A percentile compares a stretch with the other conserved stretches of the same genome.
These are phyloP conservation scores for Lasioglossum albipes DNA, from an alignment of 1,140 invertebrate genomes.

Conservation along the genomic window DNA sequence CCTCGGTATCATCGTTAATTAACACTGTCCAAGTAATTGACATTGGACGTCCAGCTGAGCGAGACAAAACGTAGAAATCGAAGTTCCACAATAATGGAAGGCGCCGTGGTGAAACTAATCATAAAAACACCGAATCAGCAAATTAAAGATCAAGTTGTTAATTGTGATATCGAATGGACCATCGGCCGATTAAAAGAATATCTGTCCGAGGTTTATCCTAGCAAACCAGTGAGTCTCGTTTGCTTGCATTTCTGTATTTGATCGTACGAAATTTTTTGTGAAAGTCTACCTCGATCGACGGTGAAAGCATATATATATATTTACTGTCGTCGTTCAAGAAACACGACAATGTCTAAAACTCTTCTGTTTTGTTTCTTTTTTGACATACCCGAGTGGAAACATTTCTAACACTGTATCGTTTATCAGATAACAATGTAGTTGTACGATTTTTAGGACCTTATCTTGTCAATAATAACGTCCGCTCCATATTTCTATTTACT, in stretches of 20 bases:
- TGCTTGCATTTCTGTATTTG: constrained; percentile 39
- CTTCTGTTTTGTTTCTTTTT: neutral
- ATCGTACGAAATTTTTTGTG: constrained; percentile 79
- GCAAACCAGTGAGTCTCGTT: constrained; percentile 89
- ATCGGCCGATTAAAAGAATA: constrained; percentile 91
- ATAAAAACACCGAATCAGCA: constrained; percentile 94
- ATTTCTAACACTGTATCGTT: neutral
- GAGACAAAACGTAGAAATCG: neutral
- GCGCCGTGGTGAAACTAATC: constrained; percentile 85
- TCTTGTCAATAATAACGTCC: neutral
- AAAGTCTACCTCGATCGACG: constrained; percentile 73
- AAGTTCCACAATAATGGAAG: constrained; percentile 70
- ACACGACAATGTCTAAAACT: neutral
- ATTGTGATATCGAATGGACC: constrained; percentile 92
- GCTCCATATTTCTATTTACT: neutral
- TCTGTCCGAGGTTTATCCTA: constrained; percentile 91
- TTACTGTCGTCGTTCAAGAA: neutral
- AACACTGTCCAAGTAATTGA: constrained; percentile 15
- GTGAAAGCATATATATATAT: constrained; percentile 22
- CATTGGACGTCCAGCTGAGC: constrained; percentile 48
- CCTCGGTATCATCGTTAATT: constrained; percentile 33
- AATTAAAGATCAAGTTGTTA: constrained; percentile 91
- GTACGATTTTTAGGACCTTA: too few species aligned
- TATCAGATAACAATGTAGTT: neutral
- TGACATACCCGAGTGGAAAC: neutral